Evolutionary conservation across 2,888 invertebrate genomes (phyloP).

Genomic region (Biston stratarius): DNA sequence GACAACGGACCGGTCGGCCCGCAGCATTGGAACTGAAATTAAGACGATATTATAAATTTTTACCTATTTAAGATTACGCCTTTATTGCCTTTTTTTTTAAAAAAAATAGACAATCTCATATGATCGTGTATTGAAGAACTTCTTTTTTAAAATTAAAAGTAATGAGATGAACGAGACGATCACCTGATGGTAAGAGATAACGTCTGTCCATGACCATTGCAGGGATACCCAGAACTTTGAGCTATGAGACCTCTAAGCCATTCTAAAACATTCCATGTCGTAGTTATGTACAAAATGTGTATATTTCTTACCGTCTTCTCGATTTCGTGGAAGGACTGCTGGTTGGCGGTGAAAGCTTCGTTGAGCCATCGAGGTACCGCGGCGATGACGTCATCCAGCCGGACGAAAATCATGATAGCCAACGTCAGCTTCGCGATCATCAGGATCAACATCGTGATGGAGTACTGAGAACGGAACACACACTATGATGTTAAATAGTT

Average conservation of each 20-base stretch:
- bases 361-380: conserved; percentile 83
- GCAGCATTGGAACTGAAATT: conserved; percentile 85
- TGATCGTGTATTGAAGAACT: no score
- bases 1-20: conserved; percentile 73
- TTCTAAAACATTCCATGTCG: no score
- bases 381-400: conserved; percentile 79
- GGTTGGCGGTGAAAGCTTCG: conserved; percentile 67
- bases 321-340: conserved; percentile 85
- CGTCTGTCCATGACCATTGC: no score
- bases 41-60: no score
- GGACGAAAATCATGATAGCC: conserved; percentile 88
- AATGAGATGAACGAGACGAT: no score
- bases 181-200: no score
- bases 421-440: conserved; percentile 90
- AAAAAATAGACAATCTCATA: no score
- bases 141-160: no score
- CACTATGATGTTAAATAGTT: neutral
- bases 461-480: conserved; percentile 85
- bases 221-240: no score
- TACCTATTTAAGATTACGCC: no score
- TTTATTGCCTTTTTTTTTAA: no score
- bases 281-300: neutral
- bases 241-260: no score
- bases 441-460: conserved; percentile 89
- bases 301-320: conserved; percentile 82